These are phyloP conservation scores for Hydra vulgaris DNA, from an alignment of 30 jellyfish, hydroid and myxozoan species.

Conservation along the genomic window DNA sequence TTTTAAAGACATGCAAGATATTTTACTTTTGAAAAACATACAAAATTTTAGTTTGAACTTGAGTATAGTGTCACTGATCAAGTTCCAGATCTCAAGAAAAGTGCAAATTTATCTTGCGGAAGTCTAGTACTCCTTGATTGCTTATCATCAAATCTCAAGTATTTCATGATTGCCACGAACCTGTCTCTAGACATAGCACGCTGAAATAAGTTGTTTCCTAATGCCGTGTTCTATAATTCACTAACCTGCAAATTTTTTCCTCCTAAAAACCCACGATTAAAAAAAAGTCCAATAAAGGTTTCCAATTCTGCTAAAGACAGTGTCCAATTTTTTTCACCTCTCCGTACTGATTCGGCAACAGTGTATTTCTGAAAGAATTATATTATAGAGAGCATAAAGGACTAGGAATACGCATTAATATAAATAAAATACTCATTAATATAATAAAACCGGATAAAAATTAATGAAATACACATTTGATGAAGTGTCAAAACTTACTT, in stretches of 20 bases:
- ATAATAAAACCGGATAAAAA: not conserved
- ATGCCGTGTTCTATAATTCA: not conserved
- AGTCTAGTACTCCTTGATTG: not conserved
- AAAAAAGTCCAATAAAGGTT: not conserved
- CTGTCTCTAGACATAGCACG: not conserved
- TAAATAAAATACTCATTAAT: not conserved
- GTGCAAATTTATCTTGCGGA: not conserved
- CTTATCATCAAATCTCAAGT: not conserved
- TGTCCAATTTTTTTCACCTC: not conserved
- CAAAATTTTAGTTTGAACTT: no score
- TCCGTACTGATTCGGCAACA: not conserved
- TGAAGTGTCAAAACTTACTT: not conserved
- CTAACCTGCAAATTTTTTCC: not conserved
- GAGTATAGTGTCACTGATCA: not conserved
- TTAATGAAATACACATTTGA: not conserved
- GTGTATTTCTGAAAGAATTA: not conserved
- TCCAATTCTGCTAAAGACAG: not conserved
- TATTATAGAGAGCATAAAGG: not conserved
- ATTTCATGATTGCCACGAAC: not conserved
- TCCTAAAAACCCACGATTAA: not conserved
- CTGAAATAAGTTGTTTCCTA: not conserved
- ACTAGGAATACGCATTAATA: not conserved
- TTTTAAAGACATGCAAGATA: no score
- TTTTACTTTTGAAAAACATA: no score
- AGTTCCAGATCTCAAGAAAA: not conserved